Evolutionary conservation across 2,888 invertebrate species (phyloP).

Genomic region (Neoaliturus tenellus): DNA sequence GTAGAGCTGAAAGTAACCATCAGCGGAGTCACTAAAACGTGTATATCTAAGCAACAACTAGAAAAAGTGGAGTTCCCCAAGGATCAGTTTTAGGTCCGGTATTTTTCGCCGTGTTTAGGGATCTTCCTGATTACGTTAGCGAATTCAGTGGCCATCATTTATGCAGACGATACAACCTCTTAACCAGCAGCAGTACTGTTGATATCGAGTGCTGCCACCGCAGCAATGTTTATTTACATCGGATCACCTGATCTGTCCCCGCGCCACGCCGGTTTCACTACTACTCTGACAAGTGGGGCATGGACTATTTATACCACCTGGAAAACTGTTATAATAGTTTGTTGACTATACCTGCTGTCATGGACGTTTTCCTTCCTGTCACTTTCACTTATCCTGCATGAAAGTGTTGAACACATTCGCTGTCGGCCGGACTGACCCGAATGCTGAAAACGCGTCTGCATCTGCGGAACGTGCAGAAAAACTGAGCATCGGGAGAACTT

Average conservation of each 20-base stretch:
- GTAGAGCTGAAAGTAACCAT: no score
- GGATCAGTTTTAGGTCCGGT: no score
- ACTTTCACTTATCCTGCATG: slow-evolving; percentile 44
- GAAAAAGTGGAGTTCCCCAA: no score
- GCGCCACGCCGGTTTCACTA: background rate
- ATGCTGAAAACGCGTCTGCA: slow-evolving; percentile 1
- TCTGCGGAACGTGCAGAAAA: background rate
- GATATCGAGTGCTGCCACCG: no score
- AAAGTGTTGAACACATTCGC: slow-evolving; percentile 22
- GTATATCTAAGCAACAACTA: no score
- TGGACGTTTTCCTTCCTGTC: slow-evolving; percentile 30
- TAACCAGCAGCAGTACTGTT: no score
- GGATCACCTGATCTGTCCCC: slow-evolving; percentile 8
- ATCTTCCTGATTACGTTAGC: no score
- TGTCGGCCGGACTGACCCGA: background rate
- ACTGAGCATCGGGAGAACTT: background rate
- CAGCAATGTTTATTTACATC: slow-evolving; percentile 48
- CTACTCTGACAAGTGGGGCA: slow-evolving; percentile 38
- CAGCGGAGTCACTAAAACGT: no score
- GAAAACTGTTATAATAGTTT: slow-evolving; percentile 36
- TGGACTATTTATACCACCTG: slow-evolving; percentile 42
- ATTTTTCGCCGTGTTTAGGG: no score
- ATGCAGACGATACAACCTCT: no score
- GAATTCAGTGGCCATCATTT: no score
- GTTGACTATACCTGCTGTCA: slow-evolving; percentile 29